Evolutionary conservation across 1,140 invertebrate species (phyloP).

Genomic region (Stegodyphus mimosarum): DNA sequence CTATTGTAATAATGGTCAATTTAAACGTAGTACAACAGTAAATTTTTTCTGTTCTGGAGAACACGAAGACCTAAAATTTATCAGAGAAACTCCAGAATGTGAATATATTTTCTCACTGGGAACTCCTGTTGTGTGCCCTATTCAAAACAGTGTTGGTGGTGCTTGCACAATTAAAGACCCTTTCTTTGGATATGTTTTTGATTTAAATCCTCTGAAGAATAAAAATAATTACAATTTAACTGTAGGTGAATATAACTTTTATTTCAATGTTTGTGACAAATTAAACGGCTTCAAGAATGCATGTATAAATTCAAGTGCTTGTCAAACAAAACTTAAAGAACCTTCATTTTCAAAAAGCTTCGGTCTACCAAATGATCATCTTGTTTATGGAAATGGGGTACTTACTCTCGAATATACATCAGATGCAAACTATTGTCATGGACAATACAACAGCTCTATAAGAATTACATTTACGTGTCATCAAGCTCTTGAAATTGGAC

Average conservation of each 20-base stretch:
- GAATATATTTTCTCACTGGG: slow-evolving; percentile 67
- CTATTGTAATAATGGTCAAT: slow-evolving; percentile 15
- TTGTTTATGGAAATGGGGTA: slow-evolving; percentile 38
- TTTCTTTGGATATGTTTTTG: slow-evolving; percentile 65
- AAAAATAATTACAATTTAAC: slow-evolving; percentile 60
- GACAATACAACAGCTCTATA: slow-evolving; percentile 63
- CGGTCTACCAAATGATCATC: slow-evolving; percentile 28
- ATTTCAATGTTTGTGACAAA: slow-evolving; percentile 67
- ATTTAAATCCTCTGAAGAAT: slow-evolving; percentile 64
- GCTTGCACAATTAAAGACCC: slow-evolving; percentile 66
- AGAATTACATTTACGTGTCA: slow-evolving; percentile 67
- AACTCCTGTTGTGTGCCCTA: slow-evolving; percentile 67
- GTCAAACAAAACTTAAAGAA: slow-evolving; percentile 63
- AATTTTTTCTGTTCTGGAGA: slow-evolving; percentile 31
- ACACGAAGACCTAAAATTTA: slow-evolving; percentile 39
- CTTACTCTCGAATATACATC: slow-evolving; percentile 52
- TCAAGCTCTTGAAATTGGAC: slow-evolving; percentile 42
- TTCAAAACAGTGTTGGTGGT: slow-evolving; percentile 60
- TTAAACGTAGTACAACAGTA: slow-evolving; percentile 37
- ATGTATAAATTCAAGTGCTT: slow-evolving; percentile 64
- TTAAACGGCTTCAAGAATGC: slow-evolving; percentile 63
- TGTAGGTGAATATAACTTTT: slow-evolving; percentile 65
- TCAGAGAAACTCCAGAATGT: slow-evolving; percentile 63
- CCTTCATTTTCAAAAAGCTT: slow-evolving; percentile 33
- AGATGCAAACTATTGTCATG: slow-evolving; percentile 48